Evolutionary conservation across 2,113 vertebrate species (phyloP), one percentile per base, ranked within the genome.

Genomic region (Xiphophorus maculatus): DNA sequence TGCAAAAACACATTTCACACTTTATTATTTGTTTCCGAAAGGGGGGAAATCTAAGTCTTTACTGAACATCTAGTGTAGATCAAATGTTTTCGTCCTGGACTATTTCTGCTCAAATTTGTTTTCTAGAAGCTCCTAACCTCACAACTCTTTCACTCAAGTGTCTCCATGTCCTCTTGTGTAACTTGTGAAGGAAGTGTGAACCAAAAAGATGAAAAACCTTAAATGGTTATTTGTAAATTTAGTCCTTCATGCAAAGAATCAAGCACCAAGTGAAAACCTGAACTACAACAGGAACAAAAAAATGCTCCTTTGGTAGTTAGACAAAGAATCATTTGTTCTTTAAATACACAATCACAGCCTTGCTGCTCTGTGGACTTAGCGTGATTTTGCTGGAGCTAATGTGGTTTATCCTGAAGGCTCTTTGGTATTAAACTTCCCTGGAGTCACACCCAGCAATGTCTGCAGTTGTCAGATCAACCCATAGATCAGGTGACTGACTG

Each of bases 101-200:
- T 22, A 54, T 42, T 82, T 79, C 72, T 69, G n/a, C 66, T 44
- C 51, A 19, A 22, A 22, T 51, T 17, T 15, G 4, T 76, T 81
- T 84, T 27, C 37, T 27, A 79, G 78, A 81, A 73, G 5, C 7
- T 25, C 17, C 11, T 51, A 58, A 42, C 13, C 1, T 63, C 1
- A 60, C 14, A 30, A 62, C 13, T 29, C 62, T 66, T 69, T 17
- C 19, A 42, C 58, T 8, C 22, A 44, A 27, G 58, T 87, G n/a
- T 76, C 65, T 19, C 8, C 67, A 81, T 30, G 71, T 80, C 77
- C 77, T 81, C 35, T 79, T 68, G 10, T 67, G 37, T 69, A 68
- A 79, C 14, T 64, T 63, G 32, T n/a, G 51, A 58, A n/a, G 51
- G 13, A 62, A 30, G 12, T 40, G 25, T 63, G 65, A 72, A 40